Base-by-base conservation (phyloP, 1,140 invertebrate genomes). In the Bombus confusus region DNA sequence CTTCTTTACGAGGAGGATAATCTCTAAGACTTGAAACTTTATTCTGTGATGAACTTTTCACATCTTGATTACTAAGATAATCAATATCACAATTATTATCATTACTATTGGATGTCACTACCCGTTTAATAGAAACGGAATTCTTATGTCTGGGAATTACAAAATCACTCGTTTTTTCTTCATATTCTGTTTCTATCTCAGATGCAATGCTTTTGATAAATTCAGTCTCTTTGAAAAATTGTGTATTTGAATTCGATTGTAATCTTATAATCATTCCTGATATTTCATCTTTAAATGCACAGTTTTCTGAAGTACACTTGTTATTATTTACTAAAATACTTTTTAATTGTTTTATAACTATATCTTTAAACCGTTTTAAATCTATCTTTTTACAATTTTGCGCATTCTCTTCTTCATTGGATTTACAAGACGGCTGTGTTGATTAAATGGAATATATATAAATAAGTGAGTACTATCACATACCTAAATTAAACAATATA, bases 1-100 rank as follows among this genome's bases (percentile, higher is more conserved):
- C 92, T 18, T 93, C 92, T 83, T 93, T 94, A 3, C 94, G 92
- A 4, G 94, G 94, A 41, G 94, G 93, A 85, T 94, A 95, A 88
- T 95, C 94, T 57, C 94, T 83, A 13, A 95, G 88, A 66, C 92
- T 92, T 8, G 89, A 90, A n/a, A 86, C 90, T 71, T 93, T 94
- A n/a, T 86, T 93, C 80, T 93, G 93, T 12, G 83, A 74, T 0
- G 59, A 39, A 81, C 43, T 89, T 81, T 92, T 94, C 4, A 64
- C 25, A 69, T 92, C 91, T 31, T 83, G 77, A 86, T 85, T 85
- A 59, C 88, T 88, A 12, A 91, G 83, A 86, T 88, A 90, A 57
- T 87, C 87, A 9, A 88, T 39, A 86, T 90, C 85, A 31, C 85
- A 81, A 66, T 88, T 89, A 47, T 86, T 86, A 37, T 92, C 91